phyloP scores from a whole-genome alignment of 1,140 invertebrate genomes.

The Proctacanthus coquilletti region DNA sequence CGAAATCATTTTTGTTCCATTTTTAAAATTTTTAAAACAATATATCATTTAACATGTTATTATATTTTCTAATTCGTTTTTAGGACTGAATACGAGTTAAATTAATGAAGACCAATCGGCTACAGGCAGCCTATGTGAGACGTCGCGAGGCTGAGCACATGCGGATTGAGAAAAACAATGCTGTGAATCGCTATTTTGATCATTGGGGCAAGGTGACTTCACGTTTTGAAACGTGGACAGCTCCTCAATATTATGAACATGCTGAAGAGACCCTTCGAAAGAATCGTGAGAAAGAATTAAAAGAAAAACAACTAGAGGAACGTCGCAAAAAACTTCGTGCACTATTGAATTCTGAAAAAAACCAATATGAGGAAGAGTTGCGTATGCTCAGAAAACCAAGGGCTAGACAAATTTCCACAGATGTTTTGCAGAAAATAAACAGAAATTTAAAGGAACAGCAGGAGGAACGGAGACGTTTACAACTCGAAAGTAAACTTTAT shows the following conservation, averaged over 20 bases:
- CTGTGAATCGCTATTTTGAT: conserved; percentile 23
- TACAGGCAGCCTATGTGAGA: conserved; percentile 20
- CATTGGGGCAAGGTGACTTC: conserved; percentile 27
- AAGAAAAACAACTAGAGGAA: conserved; percentile 28
- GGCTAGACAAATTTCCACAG: conserved; percentile 8
- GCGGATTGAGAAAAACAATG: conserved; percentile 19
- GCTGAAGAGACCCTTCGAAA: conserved; percentile 28
- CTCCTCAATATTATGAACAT: conserved; percentile 32
- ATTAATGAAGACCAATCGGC: conserved; percentile 9
- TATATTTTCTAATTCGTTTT: background rate
- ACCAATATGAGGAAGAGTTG: conserved; percentile 30
- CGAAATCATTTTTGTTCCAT: too few relatives aligned
- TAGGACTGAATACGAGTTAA: background rate
- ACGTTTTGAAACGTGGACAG: conserved; percentile 33
- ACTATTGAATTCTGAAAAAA: conserved; percentile 34
- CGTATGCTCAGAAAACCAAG: conserved; percentile 10
- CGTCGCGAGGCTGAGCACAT: conserved; percentile 18
- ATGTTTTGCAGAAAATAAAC: conserved; percentile 28
- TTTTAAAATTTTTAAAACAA: too few relatives aligned
- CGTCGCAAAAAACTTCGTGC: conserved; percentile 33
- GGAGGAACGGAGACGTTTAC: conserved; percentile 30
- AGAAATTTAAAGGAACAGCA: conserved; percentile 26
- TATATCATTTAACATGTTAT: too few relatives aligned
- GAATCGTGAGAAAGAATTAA: conserved; percentile 25
- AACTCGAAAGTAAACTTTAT: conserved; percentile 34